phyloP scores from a whole-genome alignment of 2,113 vertebrate genomes.

The Tympanuchus pallidicinctus region DNA sequence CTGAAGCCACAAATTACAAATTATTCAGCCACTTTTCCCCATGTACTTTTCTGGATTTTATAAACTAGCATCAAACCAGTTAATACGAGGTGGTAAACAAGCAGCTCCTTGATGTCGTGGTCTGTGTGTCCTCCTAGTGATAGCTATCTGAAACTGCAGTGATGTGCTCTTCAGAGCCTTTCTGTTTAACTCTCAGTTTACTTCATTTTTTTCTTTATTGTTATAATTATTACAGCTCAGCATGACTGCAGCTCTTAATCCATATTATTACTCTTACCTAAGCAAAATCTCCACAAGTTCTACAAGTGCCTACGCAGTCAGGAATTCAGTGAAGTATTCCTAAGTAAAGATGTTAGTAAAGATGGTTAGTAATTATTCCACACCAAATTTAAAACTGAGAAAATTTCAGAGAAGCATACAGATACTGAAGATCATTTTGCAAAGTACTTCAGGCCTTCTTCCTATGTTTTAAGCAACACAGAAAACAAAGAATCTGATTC shows the following conservation, averaged over 20 bases:
- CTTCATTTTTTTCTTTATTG: not conserved
- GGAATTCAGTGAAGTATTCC: not conserved
- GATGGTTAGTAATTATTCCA: not conserved
- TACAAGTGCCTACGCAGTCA: not conserved
- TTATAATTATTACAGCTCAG: not conserved
- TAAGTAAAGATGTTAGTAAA: too few species aligned
- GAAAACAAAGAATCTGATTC: not conserved
- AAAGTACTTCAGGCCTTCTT: not conserved
- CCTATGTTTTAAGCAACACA: accelerated
- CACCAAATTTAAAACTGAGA: accelerated
- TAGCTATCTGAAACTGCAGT: constrained; percentile 63
- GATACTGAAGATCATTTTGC: not conserved
- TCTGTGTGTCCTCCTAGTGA: constrained; percentile 77
- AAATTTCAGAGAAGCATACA: accelerated
- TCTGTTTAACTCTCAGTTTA: not conserved
- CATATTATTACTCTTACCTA: accelerated
- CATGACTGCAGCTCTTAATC: not conserved
- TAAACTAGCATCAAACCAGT: not conserved
- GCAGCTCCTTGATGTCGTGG: constrained; percentile 1
- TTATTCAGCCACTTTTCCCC: not conserved
- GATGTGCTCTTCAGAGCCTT: not conserved
- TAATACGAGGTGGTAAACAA: not conserved
- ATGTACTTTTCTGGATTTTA: not conserved
- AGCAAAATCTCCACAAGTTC: not conserved
- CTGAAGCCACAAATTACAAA: not conserved